Percentiles rank a stretch among this genome's conserved stretches.
Evolutionary conservation across 2,113 vertebrate genomes (phyloP).

Genomic region (Cyprinus carpio): DNA sequence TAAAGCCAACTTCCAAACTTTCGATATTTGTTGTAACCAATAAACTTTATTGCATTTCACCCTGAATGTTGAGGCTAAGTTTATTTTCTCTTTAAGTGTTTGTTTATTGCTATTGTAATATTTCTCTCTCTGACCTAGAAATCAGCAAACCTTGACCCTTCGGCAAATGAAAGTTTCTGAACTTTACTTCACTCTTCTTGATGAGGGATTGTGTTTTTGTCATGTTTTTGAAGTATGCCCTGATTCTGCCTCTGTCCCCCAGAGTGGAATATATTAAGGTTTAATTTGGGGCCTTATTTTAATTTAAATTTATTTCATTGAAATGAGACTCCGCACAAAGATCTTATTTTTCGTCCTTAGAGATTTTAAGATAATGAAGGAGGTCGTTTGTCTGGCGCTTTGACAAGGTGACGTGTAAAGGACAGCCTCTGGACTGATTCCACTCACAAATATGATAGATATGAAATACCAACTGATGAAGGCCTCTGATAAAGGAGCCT

Average conservation of each 20-base stretch:
- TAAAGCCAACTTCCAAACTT: neutral
- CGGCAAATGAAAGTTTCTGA: neutral
- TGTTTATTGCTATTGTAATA: neutral
- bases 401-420: slow-evolving; percentile 55
- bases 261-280: slow-evolving; percentile 49
- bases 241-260: slow-evolving; percentile 35
- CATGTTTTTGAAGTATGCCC: slow-evolving; percentile 57
- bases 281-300: slow-evolving; percentile 53
- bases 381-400: slow-evolving; percentile 47
- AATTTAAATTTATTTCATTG: slow-evolving; percentile 54
- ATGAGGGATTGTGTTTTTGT: slow-evolving; percentile 51
- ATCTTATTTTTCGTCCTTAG: slow-evolving; percentile 38
- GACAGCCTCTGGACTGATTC: slow-evolving; percentile 30
- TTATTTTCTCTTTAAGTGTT: neutral
- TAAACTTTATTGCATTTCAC: too few relatives aligned
- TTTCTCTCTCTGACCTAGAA: neutral
- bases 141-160: neutral
- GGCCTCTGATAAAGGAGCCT: slow-evolving; percentile 50
- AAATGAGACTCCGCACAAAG: slow-evolving; percentile 28
- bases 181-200: neutral
- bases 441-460: slow-evolving; percentile 52
- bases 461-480: slow-evolving; percentile 49
- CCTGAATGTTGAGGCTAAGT: neutral
- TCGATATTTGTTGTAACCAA: neutral
- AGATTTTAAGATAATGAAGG: slow-evolving; percentile 64